Base-by-base conservation (phyloP, 1,140 invertebrate genomes). In the Apocrypta bakeri region DNA sequence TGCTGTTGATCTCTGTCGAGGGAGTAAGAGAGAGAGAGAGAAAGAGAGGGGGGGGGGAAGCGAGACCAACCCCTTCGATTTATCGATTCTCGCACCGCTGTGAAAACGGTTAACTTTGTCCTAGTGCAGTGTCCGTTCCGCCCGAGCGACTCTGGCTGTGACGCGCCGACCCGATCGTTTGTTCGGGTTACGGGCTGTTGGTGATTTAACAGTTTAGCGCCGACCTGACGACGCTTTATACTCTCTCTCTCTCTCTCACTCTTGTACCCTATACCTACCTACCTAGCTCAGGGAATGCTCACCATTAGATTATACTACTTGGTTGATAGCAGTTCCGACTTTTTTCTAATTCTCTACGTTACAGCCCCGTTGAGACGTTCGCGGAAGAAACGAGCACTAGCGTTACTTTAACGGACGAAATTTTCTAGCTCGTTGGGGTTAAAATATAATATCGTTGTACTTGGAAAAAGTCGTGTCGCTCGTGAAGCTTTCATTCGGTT, bases 61-160 rank as follows among this genome's bases (percentile, higher is more conserved):
- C n/a, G 48, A 56, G 42, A 31, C 56, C 42, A 25, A 6, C 68
- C 78, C 48, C 78, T 71, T 79, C 78, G 78, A 79, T 79, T 79
- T 79, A 79, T 79, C 66, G 77, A 79, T 79, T 79, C 68, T 76
- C 29, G 27, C 72, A 21, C 31, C 61, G 9, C 63, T 6, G 63
- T 17, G 63, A 66, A 66, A 66, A 29, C 25, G 63, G 63, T 42
- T 75, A 63, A 72, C 73, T 75, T 29, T 25, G 68, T 9, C 2
- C 48, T 56, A 7, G 1, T 17, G 21, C 48, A 42, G 40, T 37
- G 9, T 56, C 3, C 48, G 48, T 17, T 56, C 42, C 27, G 73
- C 73, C 14, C 29, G 48, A 61, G n/a, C 14, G 21, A 31, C 33
- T 33, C 75, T 77, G 63, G 31, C 48, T 21, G 3, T 56, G 48